Evolutionary conservation across 2,888 invertebrate genomes (phyloP), one percentile per base, ranked within the genome.

Genomic region (Mimachlamys varia): DNA sequence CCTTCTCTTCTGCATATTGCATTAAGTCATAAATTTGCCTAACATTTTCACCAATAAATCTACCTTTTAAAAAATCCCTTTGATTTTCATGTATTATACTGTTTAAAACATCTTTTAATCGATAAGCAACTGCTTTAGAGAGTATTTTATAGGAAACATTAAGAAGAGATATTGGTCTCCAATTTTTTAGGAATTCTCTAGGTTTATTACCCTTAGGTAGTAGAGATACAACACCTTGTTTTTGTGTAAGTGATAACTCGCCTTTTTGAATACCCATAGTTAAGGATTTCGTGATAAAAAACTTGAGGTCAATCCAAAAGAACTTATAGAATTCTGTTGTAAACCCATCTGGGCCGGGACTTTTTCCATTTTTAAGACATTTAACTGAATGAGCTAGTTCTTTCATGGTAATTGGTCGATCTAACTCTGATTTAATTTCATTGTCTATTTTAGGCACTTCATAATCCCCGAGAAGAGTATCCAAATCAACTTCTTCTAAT

Each of bases 101-200:
- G n/a, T n/a, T n/a, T n/a, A n/a, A n/a, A n/a, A n/a, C n/a, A n/a
- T n/a, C n/a, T n/a, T n/a, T n/a, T n/a, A n/a, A n/a, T n/a, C n/a
- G n/a, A n/a, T n/a, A n/a, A n/a, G n/a, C n/a, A n/a, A n/a, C n/a
- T n/a, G n/a, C n/a, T n/a, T n/a, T n/a, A n/a, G n/a, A n/a, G n/a
- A n/a, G n/a, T n/a, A 53, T 53, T 50, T 88, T 90, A 12, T 62
- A 53, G 33, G 19, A 13, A 0, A 55, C 37, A 58, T 90, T 90
- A 88, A 90, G 49, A 19, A 90, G 49, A 7, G 90, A 88, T 49
- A 90, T 90, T n/a, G 90, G 89, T 12, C 90, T 22, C 89, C 88
- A 90, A 27, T 89, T 89, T 49, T 89, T 89, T 10, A 89, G n/a
- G 5, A 62, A 19, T n/a, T 89, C 27, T 13, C 87, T 49, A 0